Percentiles rank a stretch among this genome's conserved stretches.
phyloP scores from a whole-genome alignment of 2,797 vertebrate species.

The Phataginus tricuspis region DNA sequence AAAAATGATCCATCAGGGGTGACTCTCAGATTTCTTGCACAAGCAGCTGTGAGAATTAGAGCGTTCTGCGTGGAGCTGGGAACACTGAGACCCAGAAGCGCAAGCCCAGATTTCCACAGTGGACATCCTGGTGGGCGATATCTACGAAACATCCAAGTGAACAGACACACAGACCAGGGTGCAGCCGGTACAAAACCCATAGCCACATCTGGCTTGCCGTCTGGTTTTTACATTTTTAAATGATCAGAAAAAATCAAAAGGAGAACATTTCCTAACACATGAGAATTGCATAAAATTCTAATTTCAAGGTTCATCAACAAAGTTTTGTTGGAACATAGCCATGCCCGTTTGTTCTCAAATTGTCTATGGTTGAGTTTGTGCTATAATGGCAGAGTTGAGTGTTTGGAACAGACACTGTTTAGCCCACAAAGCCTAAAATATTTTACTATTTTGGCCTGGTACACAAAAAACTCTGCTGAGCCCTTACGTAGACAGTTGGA shows the following conservation, averaged over 20 bases:
- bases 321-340: not conserved
- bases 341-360: not conserved
- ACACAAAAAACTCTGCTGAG: not conserved
- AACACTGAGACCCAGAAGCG: not conserved
- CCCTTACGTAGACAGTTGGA: not conserved
- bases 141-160: not conserved
- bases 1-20: not conserved
- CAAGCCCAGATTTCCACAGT: not conserved
- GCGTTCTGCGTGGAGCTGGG: not conserved
- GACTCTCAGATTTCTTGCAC: not conserved
- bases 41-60: not conserved
- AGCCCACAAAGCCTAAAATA: not conserved
- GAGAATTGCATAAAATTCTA: slow-evolving; percentile 22
- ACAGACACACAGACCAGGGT: too few species aligned
- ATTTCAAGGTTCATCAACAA: not conserved
- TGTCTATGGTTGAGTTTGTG: not conserved
- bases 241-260: not conserved
- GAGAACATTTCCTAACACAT: not conserved
- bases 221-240: not conserved
- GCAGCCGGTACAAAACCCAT: not conserved
- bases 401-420: not conserved
- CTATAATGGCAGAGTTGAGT: not conserved
- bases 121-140: not conserved
- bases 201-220: not conserved
- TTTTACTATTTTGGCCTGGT: not conserved